Conservation (phyloP, 2,888 invertebrate genomes). For the Eupithecia dodoneata region DNA sequence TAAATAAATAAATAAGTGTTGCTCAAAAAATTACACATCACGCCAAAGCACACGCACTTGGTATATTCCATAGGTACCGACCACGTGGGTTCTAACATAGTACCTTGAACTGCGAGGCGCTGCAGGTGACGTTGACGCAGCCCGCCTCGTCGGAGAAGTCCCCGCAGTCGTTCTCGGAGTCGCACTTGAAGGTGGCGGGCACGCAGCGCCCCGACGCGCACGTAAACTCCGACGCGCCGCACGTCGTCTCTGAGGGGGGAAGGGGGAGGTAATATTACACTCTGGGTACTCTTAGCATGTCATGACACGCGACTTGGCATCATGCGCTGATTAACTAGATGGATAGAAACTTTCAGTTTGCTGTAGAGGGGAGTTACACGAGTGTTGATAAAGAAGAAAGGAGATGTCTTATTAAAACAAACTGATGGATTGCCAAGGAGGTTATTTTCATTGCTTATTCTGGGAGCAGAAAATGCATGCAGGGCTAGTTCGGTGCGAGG, state of each 20-base stretch:
- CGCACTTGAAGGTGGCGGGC: slow-evolving; percentile 96
- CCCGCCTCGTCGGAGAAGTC: slow-evolving; percentile 97
- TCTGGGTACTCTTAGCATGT: not conserved
- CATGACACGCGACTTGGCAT: not conserved
- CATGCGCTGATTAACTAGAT: not conserved
- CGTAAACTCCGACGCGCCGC: slow-evolving; percentile 95
- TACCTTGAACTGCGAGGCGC: slow-evolving; percentile 92
- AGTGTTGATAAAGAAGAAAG: too few species aligned
- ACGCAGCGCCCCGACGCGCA: slow-evolving; percentile 97
- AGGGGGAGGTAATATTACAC: not conserved
- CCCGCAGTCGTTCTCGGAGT: slow-evolving; percentile 97
- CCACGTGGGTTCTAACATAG: not conserved
- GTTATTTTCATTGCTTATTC: not conserved
- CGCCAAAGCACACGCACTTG: not conserved
- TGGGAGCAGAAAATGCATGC: too few species aligned
- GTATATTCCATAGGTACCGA: too few species aligned
- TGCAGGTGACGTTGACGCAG: slow-evolving; percentile 96
- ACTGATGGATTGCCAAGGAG: not conserved
- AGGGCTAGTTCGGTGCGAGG: too few species aligned
- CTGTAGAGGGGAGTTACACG: too few species aligned
- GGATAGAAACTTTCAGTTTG: too few species aligned
- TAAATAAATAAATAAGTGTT: not conserved
- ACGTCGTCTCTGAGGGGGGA: slow-evolving; percentile 90
- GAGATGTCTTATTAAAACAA: not conserved
- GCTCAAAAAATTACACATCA: not conserved